These are phyloP conservation scores for Pseudachorutes palmiensis DNA, from an alignment of 1,140 invertebrate genomes.

Conservation along the genomic window DNA sequence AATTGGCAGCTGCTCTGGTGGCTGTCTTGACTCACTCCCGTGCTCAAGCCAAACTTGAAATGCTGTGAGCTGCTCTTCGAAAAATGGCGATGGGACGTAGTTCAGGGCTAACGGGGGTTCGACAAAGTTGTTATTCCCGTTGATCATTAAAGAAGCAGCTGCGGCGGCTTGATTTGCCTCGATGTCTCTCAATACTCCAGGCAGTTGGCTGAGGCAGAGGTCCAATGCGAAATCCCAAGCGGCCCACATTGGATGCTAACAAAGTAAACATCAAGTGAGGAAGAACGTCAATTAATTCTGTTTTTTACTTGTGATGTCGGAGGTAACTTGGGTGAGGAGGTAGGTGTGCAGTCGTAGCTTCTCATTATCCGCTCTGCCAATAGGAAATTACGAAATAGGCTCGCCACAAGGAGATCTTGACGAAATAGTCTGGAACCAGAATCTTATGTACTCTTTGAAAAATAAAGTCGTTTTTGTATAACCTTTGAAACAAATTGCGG, in stretches of 20 bases:
- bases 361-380: slow-evolving; percentile 92
- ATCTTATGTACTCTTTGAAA: neutral
- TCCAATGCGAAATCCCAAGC: slow-evolving; percentile 97
- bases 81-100: slow-evolving; percentile 81
- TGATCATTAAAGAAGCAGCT: slow-evolving; percentile 9
- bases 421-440: slow-evolving; percentile 82
- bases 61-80: slow-evolving; percentile 96
- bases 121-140: slow-evolving; percentile 7
- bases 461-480: slow-evolving; percentile 2
- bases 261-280: slow-evolving; percentile 10
- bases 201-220: slow-evolving; percentile 80
- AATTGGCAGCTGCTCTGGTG: slow-evolving; percentile 94
- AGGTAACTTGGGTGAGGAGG: slow-evolving; percentile 81
- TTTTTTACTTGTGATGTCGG: slow-evolving; percentile 78
- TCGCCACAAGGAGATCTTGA: slow-evolving; percentile 95
- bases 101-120: slow-evolving; percentile 16
- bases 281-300: neutral
- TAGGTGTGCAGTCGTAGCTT: slow-evolving; percentile 91
- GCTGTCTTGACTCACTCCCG: slow-evolving; percentile 63
- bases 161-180: neutral
- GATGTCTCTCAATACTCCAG: slow-evolving; percentile 57
- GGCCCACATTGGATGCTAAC: slow-evolving; percentile 76
- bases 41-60: slow-evolving; percentile 93
- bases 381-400: slow-evolving; percentile 93
- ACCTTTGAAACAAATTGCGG: slow-evolving; percentile 34